phyloP scores from a whole-genome alignment of 1,140 invertebrate genomes.

The Solenopsis invicta region DNA sequence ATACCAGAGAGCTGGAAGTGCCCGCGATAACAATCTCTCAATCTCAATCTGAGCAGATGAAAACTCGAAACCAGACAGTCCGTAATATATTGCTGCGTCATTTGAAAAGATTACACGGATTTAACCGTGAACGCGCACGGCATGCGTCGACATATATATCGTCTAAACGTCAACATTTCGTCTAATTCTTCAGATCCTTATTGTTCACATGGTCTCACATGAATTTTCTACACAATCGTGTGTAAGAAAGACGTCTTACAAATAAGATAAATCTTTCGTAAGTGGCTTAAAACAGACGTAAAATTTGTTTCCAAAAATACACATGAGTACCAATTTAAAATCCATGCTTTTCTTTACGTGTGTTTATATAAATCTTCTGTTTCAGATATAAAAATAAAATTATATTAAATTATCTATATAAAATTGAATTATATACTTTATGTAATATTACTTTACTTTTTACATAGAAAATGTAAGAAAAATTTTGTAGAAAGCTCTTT shows the following conservation, averaged over 20 bases:
- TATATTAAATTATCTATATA: too few relatives aligned
- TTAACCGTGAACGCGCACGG: constrained; percentile 14
- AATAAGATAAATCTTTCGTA: constrained; percentile 37
- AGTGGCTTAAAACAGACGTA: neutral
- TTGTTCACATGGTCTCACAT: neutral
- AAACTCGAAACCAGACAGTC: constrained; percentile 57
- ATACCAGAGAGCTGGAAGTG: constrained; percentile 18
- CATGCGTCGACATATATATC: neutral
- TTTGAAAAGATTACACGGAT: constrained; percentile 69
- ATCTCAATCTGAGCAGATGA: constrained; percentile 52
- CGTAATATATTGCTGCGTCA: constrained; percentile 73
- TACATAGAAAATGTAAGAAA: too few relatives aligned
- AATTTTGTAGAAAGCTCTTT: neutral
- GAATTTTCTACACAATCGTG: constrained; percentile 18
- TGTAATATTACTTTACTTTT: too few relatives aligned
- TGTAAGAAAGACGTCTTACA: neutral
- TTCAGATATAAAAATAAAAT: too few relatives aligned
- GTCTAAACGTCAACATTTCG: neutral
- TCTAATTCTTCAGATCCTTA: constrained; percentile 29
- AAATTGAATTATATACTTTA: too few relatives aligned
- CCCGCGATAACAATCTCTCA: constrained; percentile 65
- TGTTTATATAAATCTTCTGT: too few relatives aligned
- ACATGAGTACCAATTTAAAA: neutral
- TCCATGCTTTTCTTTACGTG: neutral
- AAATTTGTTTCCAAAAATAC: neutral